Evolutionary conservation across 1,140 invertebrate species (phyloP), one percentile per base, ranked within the genome.

Genomic region (Lepidurus couesii): DNA sequence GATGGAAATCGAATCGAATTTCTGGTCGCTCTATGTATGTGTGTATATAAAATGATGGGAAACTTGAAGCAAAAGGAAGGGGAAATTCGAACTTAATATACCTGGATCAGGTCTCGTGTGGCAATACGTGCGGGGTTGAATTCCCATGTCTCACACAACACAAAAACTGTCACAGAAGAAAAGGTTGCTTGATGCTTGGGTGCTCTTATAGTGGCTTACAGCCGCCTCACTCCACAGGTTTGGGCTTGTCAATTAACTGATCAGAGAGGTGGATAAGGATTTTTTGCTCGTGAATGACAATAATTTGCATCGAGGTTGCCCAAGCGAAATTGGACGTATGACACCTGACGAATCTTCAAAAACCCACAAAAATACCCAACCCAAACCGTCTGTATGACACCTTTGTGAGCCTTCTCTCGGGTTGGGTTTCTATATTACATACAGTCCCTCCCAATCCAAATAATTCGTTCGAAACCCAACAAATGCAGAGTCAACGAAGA

Each of bases 21-120:
- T 65, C 53, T 6, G 13, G 53, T 65, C 53, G 53, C 34, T 4
- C 2, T 34, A 34, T 34, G 3, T 34, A 34, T 34, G 34, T 34
- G 34, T 34, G 34, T 34, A 34, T 34, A 4, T 65, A 65, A 13
- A 65, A 65, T 65, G 16, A 65, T 65, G 53, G 53, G 53, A 65
- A 65, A 34, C 34, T 34, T 47, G 21, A 65, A 16, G 53, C 53
- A 21, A 65, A 65, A 34, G 34, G 34, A 34, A 34, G 3, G 34
- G 34, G 53, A 65, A 65, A 65, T 65, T 65, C 2, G 53, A 65
- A 65, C 53, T 65, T n/a, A 3, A 34, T 34, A 65, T 65, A 65
- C 53, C 53, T 65, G 53, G 53, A 65, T 65, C 53, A 16, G 53
- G 53, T 65, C 53, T 65, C 53, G 1, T 65, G 53, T 65, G 53